Evolutionary conservation across 2,888 invertebrate genomes (phyloP), one percentile per base, ranked within the genome.

Genomic region (Fabriciana adippe): DNA sequence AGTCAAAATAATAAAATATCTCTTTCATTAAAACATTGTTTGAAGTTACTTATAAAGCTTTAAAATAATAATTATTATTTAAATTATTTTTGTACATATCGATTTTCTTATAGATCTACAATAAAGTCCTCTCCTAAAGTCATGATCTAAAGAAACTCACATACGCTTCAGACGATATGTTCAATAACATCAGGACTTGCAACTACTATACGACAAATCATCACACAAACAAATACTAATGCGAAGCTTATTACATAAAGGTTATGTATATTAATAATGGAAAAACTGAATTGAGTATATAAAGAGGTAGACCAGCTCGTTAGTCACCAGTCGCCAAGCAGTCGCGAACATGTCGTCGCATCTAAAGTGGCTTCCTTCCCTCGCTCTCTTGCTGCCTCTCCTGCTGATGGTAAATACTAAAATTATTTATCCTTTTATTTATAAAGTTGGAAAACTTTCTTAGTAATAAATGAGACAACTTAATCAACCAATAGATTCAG

Each of bases 361-460:
- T 55, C 13, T 69, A 47, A 67, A 57, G 54, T 64, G 62, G 64
- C 54, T 59, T 21, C 59, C 66, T n/a, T 54, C 62, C 18, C 18
- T 62, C 48, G 47, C 59, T 66, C 59, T 73, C 53, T 65, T 73
- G 41, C 55, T 73, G 55, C 71, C 73, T 55, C 50, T 73, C 63
- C 66, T 73, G 14, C 56, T 73, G 55, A 71, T 72, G 71, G 73
- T 72, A 71, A 73, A 67, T 65, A 69, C 53, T 35, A 47, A 50
- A 59, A 62, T n/a, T 56, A 21, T 66, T 53, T 61, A 61, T 53
- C 53, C 6, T 56, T 61, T 18, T n/a, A 47, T 48, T 60, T 53
- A 59, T 55, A 55, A 55, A 16, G 35, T 35, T 21, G 21, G 35
- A 56, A 51, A 50, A 48, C 1, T 31, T 48, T 13, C 8, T 48